These are phyloP conservation scores for Eospalax fontanierii DNA, from an alignment of 2,797 vertebrate species.

Conservation along the genomic window DNA sequence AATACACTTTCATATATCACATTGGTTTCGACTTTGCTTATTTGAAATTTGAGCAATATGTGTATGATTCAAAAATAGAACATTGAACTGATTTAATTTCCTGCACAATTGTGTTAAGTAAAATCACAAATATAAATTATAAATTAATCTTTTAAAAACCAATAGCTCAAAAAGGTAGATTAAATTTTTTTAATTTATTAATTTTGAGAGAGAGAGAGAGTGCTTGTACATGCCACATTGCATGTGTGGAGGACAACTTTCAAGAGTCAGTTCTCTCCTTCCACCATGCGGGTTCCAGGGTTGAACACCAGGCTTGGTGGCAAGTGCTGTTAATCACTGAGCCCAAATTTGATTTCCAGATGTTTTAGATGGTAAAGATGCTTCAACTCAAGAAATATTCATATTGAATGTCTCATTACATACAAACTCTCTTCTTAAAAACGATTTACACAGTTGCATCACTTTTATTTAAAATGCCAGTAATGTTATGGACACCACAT, in stretches of 20 bases:
- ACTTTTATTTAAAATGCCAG: not conserved
- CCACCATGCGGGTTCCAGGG: not conserved
- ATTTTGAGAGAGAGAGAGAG: too few species aligned
- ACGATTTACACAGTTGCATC: not conserved
- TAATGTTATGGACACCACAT: not conserved
- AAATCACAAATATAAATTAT: conserved; percentile 43
- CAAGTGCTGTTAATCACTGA: not conserved
- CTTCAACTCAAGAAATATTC: conserved; percentile 14
- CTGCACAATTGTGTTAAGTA: not conserved
- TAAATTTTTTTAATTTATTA: conserved; percentile 38
- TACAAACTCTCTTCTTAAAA: not conserved
- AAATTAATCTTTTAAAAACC: conserved; percentile 31
- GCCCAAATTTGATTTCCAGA: too few species aligned
- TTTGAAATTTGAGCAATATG: not conserved
- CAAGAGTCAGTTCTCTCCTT: not conserved
- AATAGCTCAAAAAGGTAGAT: not conserved
- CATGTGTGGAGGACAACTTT: too few species aligned
- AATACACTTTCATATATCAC: not conserved
- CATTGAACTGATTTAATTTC: conserved; percentile 32
- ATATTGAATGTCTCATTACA: not conserved
- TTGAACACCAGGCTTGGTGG: not conserved
- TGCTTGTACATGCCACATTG: not conserved
- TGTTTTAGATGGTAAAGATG: not conserved
- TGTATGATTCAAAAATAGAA: conserved; percentile 17
- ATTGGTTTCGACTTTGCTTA: not conserved